These are phyloP conservation scores for Batillaria attramentaria DNA, from an alignment of 1,140 invertebrate species.

Conservation along the genomic window DNA sequence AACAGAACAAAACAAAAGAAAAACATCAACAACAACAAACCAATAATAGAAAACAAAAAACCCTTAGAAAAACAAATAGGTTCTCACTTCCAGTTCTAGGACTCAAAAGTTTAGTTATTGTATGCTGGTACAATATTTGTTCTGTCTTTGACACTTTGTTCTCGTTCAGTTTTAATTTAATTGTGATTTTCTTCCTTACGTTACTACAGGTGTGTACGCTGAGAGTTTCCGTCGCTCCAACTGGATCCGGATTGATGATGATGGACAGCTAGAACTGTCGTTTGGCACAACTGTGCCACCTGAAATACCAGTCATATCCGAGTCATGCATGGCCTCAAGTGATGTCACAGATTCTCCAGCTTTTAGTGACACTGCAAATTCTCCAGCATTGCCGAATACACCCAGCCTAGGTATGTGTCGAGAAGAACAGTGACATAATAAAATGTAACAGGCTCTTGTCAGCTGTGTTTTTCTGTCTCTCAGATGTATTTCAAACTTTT, in stretches of 20 bases:
- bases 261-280: conserved; percentile 45
- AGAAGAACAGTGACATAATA: too few species aligned
- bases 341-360: conserved; percentile 17
- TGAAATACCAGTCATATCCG: too few species aligned
- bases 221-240: conserved; percentile 65
- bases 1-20: background rate
- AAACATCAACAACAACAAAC: background rate
- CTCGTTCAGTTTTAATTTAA: conserved; percentile 15
- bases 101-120: background rate
- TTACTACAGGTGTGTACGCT: conserved; percentile 61
- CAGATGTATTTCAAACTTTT: too few species aligned
- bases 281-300: too few species aligned
- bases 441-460: too few species aligned
- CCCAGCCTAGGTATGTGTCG: too few species aligned
- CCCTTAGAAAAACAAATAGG: background rate
- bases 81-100: background rate
- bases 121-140: background rate
- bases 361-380: too few species aligned
- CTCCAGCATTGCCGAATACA: too few species aligned
- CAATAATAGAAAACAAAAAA: background rate
- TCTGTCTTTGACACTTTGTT: background rate
- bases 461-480: too few species aligned
- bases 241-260: conserved; percentile 59
- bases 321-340: too few species aligned
- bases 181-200: conserved; percentile 27